phyloP scores from a whole-genome alignment of 2,797 vertebrate genomes.

The Acestrorhynchus altus region DNA sequence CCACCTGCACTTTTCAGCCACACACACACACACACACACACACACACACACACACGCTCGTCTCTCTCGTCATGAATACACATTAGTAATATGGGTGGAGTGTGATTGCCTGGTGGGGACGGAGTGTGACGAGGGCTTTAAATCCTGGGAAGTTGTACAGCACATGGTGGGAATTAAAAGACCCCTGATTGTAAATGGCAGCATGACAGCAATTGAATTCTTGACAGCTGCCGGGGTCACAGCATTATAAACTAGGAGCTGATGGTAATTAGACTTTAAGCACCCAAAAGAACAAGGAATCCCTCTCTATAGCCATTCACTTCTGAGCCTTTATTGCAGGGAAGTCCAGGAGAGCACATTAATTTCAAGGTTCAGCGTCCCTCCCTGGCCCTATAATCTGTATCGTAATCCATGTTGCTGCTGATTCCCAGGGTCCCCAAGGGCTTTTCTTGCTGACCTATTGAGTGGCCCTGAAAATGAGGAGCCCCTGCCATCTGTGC shows the following conservation, averaged over 20 bases:
- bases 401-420: slow-evolving; percentile 77
- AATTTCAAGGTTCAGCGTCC: slow-evolving; percentile 70
- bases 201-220: slow-evolving; percentile 67
- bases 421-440: slow-evolving; percentile 71
- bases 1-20: slow-evolving; percentile 48
- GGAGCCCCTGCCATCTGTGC: slow-evolving; percentile 78
- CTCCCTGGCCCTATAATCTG: slow-evolving; percentile 71
- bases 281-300: slow-evolving; percentile 76
- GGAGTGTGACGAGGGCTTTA: slow-evolving; percentile 53
- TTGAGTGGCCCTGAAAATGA: slow-evolving; percentile 79
- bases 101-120: slow-evolving; percentile 54
- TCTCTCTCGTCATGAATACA: slow-evolving; percentile 51
- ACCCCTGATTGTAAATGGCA: slow-evolving; percentile 68
- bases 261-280: slow-evolving; percentile 80
- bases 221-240: slow-evolving; percentile 77
- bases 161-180: slow-evolving; percentile 73
- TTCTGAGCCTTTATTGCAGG: slow-evolving; percentile 69
- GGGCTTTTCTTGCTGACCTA: slow-evolving; percentile 71
- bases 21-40: slow-evolving; percentile 45
- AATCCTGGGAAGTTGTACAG: slow-evolving; percentile 64
- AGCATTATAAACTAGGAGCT: slow-evolving; percentile 61
- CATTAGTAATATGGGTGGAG: slow-evolving; percentile 48
- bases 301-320: slow-evolving; percentile 67
- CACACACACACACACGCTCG: slow-evolving; percentile 44
- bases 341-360: slow-evolving; percentile 74